Conservation (phyloP, 1,140 invertebrate species). For the Yoshiicerus persimilis region DNA sequence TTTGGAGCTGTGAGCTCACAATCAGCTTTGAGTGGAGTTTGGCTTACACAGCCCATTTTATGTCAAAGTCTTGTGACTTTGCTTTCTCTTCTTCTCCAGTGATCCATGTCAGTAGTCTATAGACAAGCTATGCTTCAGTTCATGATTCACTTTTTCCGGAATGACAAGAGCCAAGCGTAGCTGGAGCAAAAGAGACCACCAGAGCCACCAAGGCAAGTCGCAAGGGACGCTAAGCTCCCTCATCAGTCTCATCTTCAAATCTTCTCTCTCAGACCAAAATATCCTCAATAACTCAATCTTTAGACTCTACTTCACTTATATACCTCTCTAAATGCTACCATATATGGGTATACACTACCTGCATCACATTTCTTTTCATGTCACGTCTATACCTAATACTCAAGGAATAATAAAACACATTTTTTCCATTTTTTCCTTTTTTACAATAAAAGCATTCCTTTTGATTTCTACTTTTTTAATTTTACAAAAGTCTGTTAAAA, state of each 20-base stretch:
- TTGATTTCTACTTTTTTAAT: too few relatives aligned
- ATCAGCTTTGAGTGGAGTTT: background rate
- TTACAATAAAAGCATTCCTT: too few relatives aligned
- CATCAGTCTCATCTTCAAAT: constrained; percentile 16
- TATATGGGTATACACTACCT: too few relatives aligned
- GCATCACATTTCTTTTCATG: too few relatives aligned
- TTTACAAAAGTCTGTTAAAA: too few relatives aligned
- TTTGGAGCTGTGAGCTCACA: background rate
- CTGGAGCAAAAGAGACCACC: background rate
- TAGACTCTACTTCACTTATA: too few relatives aligned
- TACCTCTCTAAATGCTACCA: too few relatives aligned
- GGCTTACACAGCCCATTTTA: background rate
- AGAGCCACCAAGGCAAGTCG: background rate
- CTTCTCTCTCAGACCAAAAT: background rate
- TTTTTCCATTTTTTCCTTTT: too few relatives aligned
- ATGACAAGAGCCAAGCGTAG: background rate
- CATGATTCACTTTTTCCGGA: background rate
- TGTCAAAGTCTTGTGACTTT: background rate
- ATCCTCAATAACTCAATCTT: background rate
- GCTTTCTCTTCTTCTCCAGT: background rate
- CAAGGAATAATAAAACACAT: too few relatives aligned
- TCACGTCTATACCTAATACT: too few relatives aligned
- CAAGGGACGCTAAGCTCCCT: background rate
- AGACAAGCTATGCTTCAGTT: background rate
- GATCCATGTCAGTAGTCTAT: background rate